Evolutionary conservation across 2,888 invertebrate species (phyloP), one percentile per base, ranked within the genome.

Genomic region (Eristalinus sepulchralis): DNA sequence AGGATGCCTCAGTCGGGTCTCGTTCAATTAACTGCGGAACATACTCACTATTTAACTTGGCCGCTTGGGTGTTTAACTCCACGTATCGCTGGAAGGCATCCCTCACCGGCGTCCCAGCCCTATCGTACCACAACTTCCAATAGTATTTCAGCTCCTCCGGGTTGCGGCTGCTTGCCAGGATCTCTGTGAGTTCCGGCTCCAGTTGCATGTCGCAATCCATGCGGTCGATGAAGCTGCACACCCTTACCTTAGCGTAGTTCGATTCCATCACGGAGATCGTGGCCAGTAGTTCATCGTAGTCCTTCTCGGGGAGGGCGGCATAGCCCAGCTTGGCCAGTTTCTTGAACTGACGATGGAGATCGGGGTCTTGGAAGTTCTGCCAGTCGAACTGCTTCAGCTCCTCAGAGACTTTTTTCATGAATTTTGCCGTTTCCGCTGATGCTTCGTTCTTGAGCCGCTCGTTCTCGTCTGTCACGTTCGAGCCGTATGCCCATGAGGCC

Each of bases 91-190:
- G 94, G 90, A 95, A 97, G 88, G 94, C 93, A 8, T 93, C 90
- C 31, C 94, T 94, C 0, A 95, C 94, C 76, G 94, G 94, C 2
- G 95, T 94, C 0, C 96, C 96, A 0, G 95, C 95, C 39, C 94
- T 95, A 68, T 96, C 94, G 88, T 97, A 95, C 96, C 97, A 98
- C 89, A 96, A 95, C 5, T 94, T 91, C 98, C 98, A 98, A 1
- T 95, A 93, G 89, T 97, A 94, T 89, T 95, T 94, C 88, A 98
- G 91, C 90, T 97, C 96, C 10, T 97, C 95, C 1, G 96, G 96
- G 90, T 98, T 94, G 67, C 95, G 94, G 72, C 96, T 97, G 47
- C 93, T 94, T 0, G 94, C 92, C 88, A 97, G 93, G 13, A 96
- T 93, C 78, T 95, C 94, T 0, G 95, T 95, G 24, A 97, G 92